Base-by-base conservation (phyloP, 2,113 vertebrate genomes). In the Labrus mixtus region DNA sequence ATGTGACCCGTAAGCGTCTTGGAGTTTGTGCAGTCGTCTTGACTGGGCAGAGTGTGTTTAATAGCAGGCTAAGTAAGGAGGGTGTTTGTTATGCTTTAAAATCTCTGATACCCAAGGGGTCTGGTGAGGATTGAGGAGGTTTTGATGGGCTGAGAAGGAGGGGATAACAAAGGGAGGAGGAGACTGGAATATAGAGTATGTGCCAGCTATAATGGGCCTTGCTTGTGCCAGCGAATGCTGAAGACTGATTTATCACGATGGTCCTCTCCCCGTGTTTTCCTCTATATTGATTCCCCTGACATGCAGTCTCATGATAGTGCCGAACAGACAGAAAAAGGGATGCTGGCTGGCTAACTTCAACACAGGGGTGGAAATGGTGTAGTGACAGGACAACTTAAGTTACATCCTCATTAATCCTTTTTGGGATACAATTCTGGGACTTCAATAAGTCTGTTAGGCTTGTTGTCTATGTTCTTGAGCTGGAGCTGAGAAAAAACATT, bases 211-310 rank as follows among this genome's bases (percentile, higher is more conserved):
- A 90, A 87, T 89, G 79, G 89, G 82, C 73, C 36, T 68, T 81
- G 59, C 74, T 86, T 17, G 23, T 88, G 85, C 70, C 83, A 71
- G 57, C n/a, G 15, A 93, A 84, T 46, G 16, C 69, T 53, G 53
- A 48, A 84, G 76, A 82, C 87, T 90, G 89, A 92, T 93, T 91
- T 91, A 92, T 81, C 76, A 17, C 41, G 37, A 83, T 73, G 78
- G 76, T 82, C 66, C 78, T 91, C 78, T 81, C 80, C 75, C 71
- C 83, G 76, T 84, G 82, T 90, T 92, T 91, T 91, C 82, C 80
- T 91, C 84, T 43, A 50, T 84, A 92, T 94, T 76, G 87, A 91
- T 92, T 85, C 78, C 76, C 76, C 68, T 71, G 85, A 90, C 87
- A 84, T 86, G 85, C 81, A 77, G 85, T 66, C 89, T 85, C 87